Percentiles rank a stretch among this genome's conserved stretches.
Evolutionary conservation across 2,888 invertebrate species (phyloP).

Genomic region (Blera fallax): DNA sequence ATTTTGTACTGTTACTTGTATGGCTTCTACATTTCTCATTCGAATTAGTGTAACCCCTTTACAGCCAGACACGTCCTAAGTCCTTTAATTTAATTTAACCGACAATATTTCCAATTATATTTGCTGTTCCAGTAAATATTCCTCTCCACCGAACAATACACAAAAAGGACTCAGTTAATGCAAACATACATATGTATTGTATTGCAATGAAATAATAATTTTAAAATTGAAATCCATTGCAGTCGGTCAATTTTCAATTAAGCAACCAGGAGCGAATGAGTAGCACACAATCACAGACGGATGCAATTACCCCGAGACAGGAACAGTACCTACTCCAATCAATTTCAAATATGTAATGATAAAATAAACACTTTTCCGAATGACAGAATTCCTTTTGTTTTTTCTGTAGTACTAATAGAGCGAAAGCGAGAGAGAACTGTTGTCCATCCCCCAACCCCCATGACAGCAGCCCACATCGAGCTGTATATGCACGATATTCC

Average conservation of each 20-base stretch:
- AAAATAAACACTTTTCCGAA: constrained; percentile 66
- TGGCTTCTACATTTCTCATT: too few relatives aligned
- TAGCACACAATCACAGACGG: not conserved
- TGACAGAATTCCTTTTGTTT: constrained; percentile 47
- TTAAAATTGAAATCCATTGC: not conserved
- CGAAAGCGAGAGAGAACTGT: not conserved
- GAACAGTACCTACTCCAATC: constrained; percentile 22
- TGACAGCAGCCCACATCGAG: not conserved
- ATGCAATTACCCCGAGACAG: not conserved
- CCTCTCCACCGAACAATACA: not conserved
- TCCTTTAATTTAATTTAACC: not conserved
- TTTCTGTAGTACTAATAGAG: not conserved
- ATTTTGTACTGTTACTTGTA: too few relatives aligned
- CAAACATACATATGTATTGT: too few relatives aligned
- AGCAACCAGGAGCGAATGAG: not conserved
- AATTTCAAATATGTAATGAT: constrained; percentile 65
- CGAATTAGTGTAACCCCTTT: too few relatives aligned
- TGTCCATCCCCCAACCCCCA: not conserved
- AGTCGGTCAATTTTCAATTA: constrained; percentile 13
- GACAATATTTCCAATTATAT: not conserved
- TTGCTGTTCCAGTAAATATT: not conserved
- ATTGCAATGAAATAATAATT: constrained; percentile 11
- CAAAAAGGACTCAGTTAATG: not conserved
- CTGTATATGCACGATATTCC: constrained; percentile 18
- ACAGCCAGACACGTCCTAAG: too few relatives aligned